Percentiles rank a stretch among this genome's conserved stretches.
Conservation (phyloP, 2,113 vertebrate genomes). For the Sorex fumeus region DNA sequence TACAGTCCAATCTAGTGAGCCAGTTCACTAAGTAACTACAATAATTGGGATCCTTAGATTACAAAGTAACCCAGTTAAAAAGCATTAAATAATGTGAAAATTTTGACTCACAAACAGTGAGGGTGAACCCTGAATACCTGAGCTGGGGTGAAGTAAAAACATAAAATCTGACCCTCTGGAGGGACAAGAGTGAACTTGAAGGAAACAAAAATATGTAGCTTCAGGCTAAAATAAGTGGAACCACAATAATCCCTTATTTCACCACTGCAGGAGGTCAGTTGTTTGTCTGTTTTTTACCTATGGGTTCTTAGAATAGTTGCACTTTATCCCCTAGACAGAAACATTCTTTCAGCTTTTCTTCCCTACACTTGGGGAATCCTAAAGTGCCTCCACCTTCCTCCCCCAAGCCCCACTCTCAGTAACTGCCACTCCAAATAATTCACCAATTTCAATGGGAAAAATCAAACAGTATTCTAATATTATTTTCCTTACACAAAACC, state of each 20-base stretch:
- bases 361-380: not conserved
- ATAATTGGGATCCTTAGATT: not conserved
- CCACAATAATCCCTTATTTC: not conserved
- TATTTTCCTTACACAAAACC: too few species aligned
- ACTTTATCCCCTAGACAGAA: not conserved
- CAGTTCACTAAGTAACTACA: not conserved
- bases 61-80: not conserved
- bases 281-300: not conserved
- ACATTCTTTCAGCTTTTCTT: not conserved
- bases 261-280: not conserved
- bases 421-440: too few species aligned
- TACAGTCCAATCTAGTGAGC: not conserved
- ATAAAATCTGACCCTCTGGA: not conserved
- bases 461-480: too few species aligned
- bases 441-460: too few species aligned
- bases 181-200: not conserved
- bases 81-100: slow-evolving; percentile 42
- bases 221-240: not conserved
- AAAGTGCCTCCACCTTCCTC: not conserved
- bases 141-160: not conserved
- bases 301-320: not conserved
- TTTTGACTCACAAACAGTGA: not conserved
- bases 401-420: too few species aligned
- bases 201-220: not conserved
- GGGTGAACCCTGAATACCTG: not conserved